Conservation (phyloP, 2,113 vertebrate genomes). For the Galeopterus variegatus region DNA sequence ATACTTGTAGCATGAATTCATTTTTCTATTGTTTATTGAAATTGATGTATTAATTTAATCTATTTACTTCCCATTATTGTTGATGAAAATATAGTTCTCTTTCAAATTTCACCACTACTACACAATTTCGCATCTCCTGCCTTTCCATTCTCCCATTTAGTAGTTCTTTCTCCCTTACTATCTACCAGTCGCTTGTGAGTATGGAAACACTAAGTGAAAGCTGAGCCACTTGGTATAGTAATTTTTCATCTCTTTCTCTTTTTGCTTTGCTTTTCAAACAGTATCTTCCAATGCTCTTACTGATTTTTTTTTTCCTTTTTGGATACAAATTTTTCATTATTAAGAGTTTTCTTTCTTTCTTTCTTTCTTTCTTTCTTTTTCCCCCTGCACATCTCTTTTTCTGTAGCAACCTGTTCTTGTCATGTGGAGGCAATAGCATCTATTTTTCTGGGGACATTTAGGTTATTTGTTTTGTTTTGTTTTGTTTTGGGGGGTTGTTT, state of each 20-base stretch:
- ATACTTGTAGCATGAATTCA: background rate
- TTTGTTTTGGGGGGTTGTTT: background rate
- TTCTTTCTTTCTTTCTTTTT: background rate
- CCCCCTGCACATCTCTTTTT: background rate
- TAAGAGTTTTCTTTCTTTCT: background rate
- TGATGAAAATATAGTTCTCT: background rate
- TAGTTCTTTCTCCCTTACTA: background rate
- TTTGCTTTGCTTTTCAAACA: slow-evolving; percentile 19
- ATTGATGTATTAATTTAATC: background rate
- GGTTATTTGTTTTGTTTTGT: background rate
- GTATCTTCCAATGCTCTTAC: background rate
- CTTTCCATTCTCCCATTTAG: background rate
- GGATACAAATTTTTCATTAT: background rate
- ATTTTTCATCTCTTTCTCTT: background rate
- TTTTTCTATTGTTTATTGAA: background rate
- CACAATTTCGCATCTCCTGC: background rate
- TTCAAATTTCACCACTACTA: background rate
- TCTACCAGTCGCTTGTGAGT: background rate
- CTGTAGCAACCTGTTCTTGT: background rate
- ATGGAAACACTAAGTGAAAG: background rate
- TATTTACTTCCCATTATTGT: background rate
- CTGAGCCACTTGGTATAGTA: background rate
- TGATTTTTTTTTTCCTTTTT: background rate
- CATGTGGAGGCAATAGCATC: background rate
- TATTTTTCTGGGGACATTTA: background rate